Evolutionary conservation across 64 coral and sea anemone genomes (phyloP).

Genomic region (Dendronephthya gigantea): DNA sequence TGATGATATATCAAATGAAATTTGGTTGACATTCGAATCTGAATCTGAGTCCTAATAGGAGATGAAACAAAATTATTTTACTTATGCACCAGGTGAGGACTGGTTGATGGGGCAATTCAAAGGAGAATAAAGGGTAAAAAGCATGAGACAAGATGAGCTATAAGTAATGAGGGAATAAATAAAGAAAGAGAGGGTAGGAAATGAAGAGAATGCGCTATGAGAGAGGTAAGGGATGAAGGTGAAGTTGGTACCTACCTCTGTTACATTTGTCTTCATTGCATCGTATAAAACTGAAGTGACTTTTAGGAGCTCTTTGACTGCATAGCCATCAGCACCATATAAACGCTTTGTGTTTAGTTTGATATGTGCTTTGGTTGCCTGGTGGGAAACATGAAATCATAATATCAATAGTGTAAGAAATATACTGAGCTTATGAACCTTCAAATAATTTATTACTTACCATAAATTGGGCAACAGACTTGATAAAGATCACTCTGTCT

Average conservation of each 20-base stretch:
- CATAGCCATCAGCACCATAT: slow-evolving; percentile 99
- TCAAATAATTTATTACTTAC: no score
- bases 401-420: no score
- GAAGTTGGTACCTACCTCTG: slow-evolving; percentile 30
- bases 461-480: slow-evolving; percentile 96
- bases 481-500: slow-evolving; percentile 91
- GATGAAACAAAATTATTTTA: neutral
- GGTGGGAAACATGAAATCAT: neutral
- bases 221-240: no score
- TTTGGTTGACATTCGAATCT: slow-evolving; percentile 54
- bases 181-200: no score
- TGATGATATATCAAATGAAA: slow-evolving; percentile 92
- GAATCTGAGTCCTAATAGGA: slow-evolving; percentile 49
- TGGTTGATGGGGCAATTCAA: no score
- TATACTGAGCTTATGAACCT: no score
- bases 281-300: slow-evolving; percentile 84
- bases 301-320: slow-evolving; percentile 95
- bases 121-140: no score
- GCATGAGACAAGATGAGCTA: no score
- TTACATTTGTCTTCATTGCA: slow-evolving; percentile 84
- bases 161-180: no score
- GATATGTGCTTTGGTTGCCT: slow-evolving; percentile 99
- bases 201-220: no score
- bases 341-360: slow-evolving; percentile 96
- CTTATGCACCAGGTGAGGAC: no score